phyloP scores from a whole-genome alignment of 1,140 invertebrate species.

The Holotrichia oblita region DNA sequence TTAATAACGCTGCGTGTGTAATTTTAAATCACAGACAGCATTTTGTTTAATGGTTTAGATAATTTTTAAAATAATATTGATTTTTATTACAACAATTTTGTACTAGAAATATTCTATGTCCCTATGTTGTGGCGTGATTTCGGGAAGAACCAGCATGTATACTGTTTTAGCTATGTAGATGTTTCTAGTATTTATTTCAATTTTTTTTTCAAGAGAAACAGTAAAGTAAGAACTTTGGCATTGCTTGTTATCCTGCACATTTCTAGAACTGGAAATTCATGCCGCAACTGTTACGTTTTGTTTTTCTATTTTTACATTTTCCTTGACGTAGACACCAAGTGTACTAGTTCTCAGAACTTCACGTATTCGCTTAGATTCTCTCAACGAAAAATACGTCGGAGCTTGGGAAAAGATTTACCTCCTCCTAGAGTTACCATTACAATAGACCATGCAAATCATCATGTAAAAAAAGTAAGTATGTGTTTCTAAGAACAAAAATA shows the following conservation, averaged over 20 bases:
- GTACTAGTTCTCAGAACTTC: not conserved
- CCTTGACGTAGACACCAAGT: not conserved
- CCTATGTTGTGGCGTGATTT: no score
- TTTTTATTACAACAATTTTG: no score
- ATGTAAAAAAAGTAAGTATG: not conserved
- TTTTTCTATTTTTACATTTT: not conserved
- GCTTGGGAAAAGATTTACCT: not conserved
- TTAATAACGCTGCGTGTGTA: no score
- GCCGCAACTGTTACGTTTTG: not conserved
- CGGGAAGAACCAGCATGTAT: no score
- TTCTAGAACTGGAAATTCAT: constrained; percentile 10
- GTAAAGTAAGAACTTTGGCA: not conserved
- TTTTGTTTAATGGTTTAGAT: no score
- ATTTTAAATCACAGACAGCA: no score
- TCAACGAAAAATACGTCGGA: not conserved
- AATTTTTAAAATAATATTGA: no score
- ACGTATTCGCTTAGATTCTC: not conserved
- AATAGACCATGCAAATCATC: not conserved
- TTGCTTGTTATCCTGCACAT: not conserved
- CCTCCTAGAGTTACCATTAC: not conserved
- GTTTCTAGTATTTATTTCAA: no score
- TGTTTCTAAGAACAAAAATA: not conserved
- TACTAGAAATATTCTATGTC: no score
- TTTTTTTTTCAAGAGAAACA: no score
- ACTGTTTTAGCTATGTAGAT: no score